Percentiles rank a stretch among this genome's conserved stretches.
phyloP scores from a whole-genome alignment of 2,113 vertebrate genomes.

The Phocoena phocoena region DNA sequence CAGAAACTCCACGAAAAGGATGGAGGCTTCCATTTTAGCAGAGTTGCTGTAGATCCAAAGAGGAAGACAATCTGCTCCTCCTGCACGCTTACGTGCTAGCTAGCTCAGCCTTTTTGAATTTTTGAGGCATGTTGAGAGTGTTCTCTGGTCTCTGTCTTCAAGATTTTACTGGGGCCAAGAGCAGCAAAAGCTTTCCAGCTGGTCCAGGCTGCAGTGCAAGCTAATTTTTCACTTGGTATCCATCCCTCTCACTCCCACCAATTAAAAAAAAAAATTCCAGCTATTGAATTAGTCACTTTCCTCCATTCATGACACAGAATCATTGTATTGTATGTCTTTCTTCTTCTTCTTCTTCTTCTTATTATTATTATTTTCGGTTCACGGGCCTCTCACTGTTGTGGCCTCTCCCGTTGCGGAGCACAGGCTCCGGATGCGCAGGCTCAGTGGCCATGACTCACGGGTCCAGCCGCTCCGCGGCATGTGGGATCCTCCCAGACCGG shows the following conservation, averaged over 20 bases:
- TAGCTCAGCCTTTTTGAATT: not conserved
- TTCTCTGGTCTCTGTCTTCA: not conserved
- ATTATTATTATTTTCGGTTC: too few relatives aligned
- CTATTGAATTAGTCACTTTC: not conserved
- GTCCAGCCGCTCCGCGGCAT: too few relatives aligned
- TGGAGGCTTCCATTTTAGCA: not conserved
- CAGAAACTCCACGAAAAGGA: not conserved
- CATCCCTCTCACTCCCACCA: not conserved
- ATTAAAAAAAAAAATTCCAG: not conserved
- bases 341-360: not conserved
- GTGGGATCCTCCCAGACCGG: too few relatives aligned
- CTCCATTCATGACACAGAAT: not conserved
- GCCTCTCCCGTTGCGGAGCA: too few relatives aligned
- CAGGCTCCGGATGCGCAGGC: too few relatives aligned
- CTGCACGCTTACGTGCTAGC: not conserved
- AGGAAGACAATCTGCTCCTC: not conserved
- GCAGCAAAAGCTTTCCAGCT: not conserved
- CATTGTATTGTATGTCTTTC: not conserved
- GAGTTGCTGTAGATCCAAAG: too few relatives aligned
- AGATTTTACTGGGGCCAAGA: not conserved
- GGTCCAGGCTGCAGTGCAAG: not conserved
- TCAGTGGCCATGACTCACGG: too few relatives aligned
- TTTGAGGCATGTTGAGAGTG: not conserved
- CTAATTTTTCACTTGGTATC: not conserved
- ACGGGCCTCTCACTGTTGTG: too few relatives aligned